Base-by-base conservation (phyloP, 2,113 vertebrate genomes). In the Atlantisia rogersi region DNA sequence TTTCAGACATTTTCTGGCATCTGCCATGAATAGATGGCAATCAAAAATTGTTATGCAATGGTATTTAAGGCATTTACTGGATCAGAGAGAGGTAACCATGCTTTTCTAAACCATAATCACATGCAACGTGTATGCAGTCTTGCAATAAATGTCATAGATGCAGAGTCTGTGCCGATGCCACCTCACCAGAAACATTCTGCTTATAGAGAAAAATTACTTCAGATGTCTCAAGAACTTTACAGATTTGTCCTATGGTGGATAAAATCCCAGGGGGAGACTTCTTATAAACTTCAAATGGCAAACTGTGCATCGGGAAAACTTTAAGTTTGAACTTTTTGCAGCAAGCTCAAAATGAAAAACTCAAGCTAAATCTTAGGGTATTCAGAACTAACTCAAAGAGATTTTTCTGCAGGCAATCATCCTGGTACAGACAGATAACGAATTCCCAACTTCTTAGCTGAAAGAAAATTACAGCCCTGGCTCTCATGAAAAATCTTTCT, bases 371-470 rank as follows among this genome's bases (percentile, higher is more conserved):
- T 96, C 83, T 95, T 91, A 70, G 76, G 26, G 63, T 86, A 92
- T 96, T 95, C 77, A 71, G 92, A 94, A 81, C 69, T 71, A 91
- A 91, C 91, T 91, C 11, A 0, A 84, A 91, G 80, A 94, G 83
- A 82, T 89, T 96, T 94, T 95, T 95, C 96, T 95, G 86, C 86
- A 96, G 94, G 95, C 91, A 94, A 86, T 96, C 92, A 91, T 94
- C 62, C 96, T 92, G 89, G 76, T 94, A 89, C 58, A 87, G 91
- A 84, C 80, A 95, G 96, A 96, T 95, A 92, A 96, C 81, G 2
- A 95, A 95, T 95, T 97, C 74, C 83, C 77, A 95, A 94, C 83
- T 94, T 94, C 77, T 89, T 79, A 81, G 83, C 73, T 82, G 65
- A 84, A 87, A 92, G 88, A 95, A 95, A 97, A 95, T 89, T 84